Conservation (phyloP, 2,113 vertebrate species). For the Zootoca vivipara region DNA sequence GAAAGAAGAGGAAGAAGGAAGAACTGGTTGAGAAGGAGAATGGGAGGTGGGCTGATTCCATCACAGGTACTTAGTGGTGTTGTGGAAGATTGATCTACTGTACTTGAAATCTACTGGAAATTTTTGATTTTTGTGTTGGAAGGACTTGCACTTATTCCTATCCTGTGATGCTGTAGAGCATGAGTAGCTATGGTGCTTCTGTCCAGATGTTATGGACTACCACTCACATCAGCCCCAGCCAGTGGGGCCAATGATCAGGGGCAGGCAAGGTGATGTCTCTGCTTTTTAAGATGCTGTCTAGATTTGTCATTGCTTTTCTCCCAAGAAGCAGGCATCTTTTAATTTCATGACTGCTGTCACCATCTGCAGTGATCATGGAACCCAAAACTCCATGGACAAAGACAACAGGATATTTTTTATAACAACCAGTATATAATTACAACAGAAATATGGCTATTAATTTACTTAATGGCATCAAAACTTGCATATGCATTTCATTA, state of each 20-base stretch:
- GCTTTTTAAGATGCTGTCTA: too few species aligned
- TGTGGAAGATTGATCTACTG: conserved; percentile 32
- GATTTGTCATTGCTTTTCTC: too few species aligned
- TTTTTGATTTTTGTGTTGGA: not conserved
- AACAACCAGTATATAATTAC: not conserved
- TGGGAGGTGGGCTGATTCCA: not conserved
- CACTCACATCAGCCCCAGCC: too few species aligned
- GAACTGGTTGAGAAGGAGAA: not conserved
- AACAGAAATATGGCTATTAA: not conserved
- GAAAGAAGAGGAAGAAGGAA: conserved; percentile 41
- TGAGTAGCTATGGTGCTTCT: not conserved
- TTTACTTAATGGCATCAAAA: not conserved
- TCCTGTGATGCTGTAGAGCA: not conserved
- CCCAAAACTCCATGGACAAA: too few species aligned
- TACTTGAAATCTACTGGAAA: conserved; percentile 15
- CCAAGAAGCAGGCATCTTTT: too few species aligned
- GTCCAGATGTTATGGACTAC: too few species aligned
- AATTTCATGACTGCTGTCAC: too few species aligned
- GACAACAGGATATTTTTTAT: not conserved
- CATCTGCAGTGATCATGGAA: too few species aligned
- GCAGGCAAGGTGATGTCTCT: too few species aligned
- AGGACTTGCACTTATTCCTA: not conserved
- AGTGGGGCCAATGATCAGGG: too few species aligned
- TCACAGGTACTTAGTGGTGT: conserved; percentile 34
- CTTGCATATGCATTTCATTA: not conserved